Evolutionary conservation across 2,797 vertebrate species (phyloP), one percentile per base, ranked within the genome.

Genomic region (Erethizon dorsatum): DNA sequence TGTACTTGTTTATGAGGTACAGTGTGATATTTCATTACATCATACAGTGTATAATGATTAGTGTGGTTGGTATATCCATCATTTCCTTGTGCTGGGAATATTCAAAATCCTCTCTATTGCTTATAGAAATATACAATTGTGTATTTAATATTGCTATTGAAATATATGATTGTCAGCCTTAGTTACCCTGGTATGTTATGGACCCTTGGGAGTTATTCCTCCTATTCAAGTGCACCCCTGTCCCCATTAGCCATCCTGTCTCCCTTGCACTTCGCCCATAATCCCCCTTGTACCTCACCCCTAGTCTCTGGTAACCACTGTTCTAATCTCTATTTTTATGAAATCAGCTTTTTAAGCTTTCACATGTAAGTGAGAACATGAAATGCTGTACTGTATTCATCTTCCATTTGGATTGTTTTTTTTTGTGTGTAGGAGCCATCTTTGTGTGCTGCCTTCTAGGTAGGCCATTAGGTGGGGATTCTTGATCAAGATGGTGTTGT

Each of bases 381-480:
- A 31, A 78, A 15, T 88, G 5, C 45, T 75, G 12, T 75, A 26
- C 5, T 47, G 45, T 73, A 73, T 24, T 59, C 33, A 41, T 86
- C 37, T 59, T 88, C 47, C 9, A n/a, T 67, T 80, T 57, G 65
- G 22, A 69, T 91, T 10, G 69, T 37, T 77, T 80, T 10, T 77
- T 37, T 77, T 80, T 95, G 45, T 96, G 45, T 95, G 14, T 88
- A 59, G 75, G 47, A 56, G 22, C n/a, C 47, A 31, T 89, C 17
- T 80, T 95, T 95, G 24, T 61, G 24, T 80, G 33, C n/a, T 71
- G 80, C 31, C 17, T 78, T 65, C 22, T 83, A 56, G 52, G 54
- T 93, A 56, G 52, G 47, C 93, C 24, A 78, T 56, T 69, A 90
- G n/a, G 41, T 82, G 88, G 75, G 28, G 50, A 75, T 93, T 83